These are phyloP conservation scores for Monochamus alternatus DNA, from an alignment of 2,888 invertebrate genomes.

Conservation along the genomic window DNA sequence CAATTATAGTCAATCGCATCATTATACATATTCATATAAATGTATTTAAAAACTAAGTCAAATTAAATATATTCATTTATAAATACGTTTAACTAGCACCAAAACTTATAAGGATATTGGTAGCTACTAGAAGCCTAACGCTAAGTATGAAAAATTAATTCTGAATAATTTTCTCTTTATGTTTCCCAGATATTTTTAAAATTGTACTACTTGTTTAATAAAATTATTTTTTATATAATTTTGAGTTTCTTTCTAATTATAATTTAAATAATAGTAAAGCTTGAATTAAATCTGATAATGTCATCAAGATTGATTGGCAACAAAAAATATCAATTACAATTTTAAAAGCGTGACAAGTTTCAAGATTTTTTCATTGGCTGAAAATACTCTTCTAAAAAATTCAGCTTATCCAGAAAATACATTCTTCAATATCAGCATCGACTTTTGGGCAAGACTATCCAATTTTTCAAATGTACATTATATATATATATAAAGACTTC, in stretches of 20 bases:
- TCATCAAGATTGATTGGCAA: too few species aligned
- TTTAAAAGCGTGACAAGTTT: too few species aligned
- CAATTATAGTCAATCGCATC: neutral
- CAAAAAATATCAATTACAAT: too few species aligned
- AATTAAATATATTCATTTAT: slow-evolving; percentile 13
- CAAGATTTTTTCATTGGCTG: neutral
- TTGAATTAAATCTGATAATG: too few species aligned
- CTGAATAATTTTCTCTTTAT: neutral
- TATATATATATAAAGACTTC: slow-evolving; percentile 31
- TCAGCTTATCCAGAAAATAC: neutral
- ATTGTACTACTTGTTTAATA: neutral
- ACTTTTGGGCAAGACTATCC: slow-evolving; percentile 6
- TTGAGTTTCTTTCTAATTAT: too few species aligned
- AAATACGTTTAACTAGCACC: slow-evolving; percentile 22
- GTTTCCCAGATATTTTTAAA: neutral
- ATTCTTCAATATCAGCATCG: neutral
- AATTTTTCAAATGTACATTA: neutral
- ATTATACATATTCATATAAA: neutral
- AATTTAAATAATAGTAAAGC: too few species aligned
- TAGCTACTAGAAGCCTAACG: slow-evolving; percentile 1
- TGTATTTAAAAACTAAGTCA: slow-evolving; percentile 16
- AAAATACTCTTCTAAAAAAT: neutral
- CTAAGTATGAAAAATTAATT: slow-evolving; percentile 9
- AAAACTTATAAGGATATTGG: slow-evolving; percentile 11
- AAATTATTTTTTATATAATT: neutral